Conservation (phyloP, 2,797 vertebrate species). For the Emys orbicularis region DNA sequence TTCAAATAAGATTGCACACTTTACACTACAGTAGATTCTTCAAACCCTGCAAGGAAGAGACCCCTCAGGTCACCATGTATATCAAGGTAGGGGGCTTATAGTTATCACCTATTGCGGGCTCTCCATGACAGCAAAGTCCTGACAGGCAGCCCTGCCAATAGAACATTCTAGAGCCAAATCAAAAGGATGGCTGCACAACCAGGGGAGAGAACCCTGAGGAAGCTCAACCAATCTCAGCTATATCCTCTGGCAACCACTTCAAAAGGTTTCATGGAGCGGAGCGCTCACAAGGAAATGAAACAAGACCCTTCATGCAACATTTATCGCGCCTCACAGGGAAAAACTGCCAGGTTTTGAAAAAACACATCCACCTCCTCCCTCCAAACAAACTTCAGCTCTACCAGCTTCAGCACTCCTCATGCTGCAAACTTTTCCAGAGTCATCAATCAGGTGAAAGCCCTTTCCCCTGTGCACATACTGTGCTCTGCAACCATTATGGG, state of each 20-base stretch:
- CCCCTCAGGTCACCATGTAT: neutral
- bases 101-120: neutral
- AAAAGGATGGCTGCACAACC: neutral
- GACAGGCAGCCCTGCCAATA: neutral
- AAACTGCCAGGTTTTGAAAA: slow-evolving; percentile 44
- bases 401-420: neutral
- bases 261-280: slow-evolving; percentile 40
- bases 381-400: slow-evolving; percentile 33
- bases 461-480: slow-evolving; percentile 49
- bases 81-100: neutral
- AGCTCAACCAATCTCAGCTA: slow-evolving; percentile 40
- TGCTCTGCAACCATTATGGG: slow-evolving; percentile 59
- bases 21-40: neutral
- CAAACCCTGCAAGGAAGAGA: neutral
- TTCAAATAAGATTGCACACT: neutral
- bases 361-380: slow-evolving; percentile 27
- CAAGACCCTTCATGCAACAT: slow-evolving; percentile 15
- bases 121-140: neutral
- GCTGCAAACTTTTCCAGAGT: slow-evolving; percentile 13
- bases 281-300: slow-evolving; percentile 30
- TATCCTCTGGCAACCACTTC: slow-evolving; percentile 57
- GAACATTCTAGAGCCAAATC: neutral
- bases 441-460: slow-evolving; percentile 55
- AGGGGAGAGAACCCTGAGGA: neutral
- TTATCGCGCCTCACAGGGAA: slow-evolving; percentile 48